Conservation (phyloP, 2,888 invertebrate genomes). For the Masnerella sp. region DNA sequence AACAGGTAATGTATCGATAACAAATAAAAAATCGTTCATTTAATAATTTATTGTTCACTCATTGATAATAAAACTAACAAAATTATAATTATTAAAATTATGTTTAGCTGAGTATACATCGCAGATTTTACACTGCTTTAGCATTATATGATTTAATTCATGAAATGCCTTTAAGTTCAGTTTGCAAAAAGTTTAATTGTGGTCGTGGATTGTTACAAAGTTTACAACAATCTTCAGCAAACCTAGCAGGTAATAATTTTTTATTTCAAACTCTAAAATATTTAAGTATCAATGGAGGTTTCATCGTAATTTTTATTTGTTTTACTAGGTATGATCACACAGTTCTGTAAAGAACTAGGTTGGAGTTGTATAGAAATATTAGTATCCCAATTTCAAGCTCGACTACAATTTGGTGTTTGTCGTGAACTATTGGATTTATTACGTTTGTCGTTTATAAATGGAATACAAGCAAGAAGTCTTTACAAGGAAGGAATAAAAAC, state of each 20-base stretch:
- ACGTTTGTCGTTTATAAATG: conserved; percentile 89
- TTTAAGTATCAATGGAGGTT: not conserved
- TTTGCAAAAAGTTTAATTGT: conserved; percentile 91
- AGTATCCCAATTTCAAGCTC: conserved; percentile 94
- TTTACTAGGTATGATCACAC: conserved; percentile 92
- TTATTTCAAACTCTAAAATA: conserved; percentile 6
- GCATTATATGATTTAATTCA: conserved; percentile 95
- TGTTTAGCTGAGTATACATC: conserved; percentile 74
- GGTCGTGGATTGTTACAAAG: conserved; percentile 94
- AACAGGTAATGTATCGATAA: conserved; percentile 61
- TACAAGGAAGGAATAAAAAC: conserved; percentile 89
- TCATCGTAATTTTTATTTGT: conserved; percentile 1
- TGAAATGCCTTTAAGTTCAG: conserved; percentile 89
- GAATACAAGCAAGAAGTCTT: conserved; percentile 89
- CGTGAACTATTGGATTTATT: conserved; percentile 95
- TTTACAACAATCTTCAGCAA: conserved; percentile 95
- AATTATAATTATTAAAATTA: no score
- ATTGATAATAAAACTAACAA: no score
- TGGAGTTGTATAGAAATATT: conserved; percentile 95
- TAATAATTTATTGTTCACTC: no score
- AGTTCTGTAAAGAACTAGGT: conserved; percentile 95
- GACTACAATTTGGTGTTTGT: conserved; percentile 95
- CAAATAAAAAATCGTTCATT: no score
- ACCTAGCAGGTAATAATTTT: conserved; percentile 87
- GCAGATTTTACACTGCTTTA: conserved; percentile 92